These are phyloP conservation scores for Loripinus fragilis DNA, from an alignment of 2,888 invertebrate species.

Conservation along the genomic window DNA sequence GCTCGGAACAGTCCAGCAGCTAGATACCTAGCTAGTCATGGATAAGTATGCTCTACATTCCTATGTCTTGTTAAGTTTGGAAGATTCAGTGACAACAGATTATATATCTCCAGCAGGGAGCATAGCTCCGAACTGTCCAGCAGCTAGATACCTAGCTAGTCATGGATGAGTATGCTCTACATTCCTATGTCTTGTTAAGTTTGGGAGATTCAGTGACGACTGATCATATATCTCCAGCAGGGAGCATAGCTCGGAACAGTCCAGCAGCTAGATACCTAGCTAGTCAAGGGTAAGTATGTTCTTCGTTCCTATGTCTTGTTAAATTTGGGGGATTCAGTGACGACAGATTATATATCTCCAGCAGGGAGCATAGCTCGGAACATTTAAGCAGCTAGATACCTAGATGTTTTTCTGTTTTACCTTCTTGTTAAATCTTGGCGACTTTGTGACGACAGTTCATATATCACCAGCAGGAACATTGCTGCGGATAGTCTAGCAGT, in stretches of 20 bases:
- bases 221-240: conserved; percentile 99
- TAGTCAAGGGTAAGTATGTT: conserved; percentile 87
- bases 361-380: conserved; percentile 98
- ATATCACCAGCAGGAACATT: conserved; percentile 99
- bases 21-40: conserved; percentile 89
- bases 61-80: conserved; percentile 91
- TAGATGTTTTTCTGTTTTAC: conserved; percentile 90
- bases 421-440: conserved; percentile 91
- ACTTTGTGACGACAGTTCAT: conserved; percentile 99
- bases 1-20: conserved; percentile 97
- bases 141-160: conserved; percentile 90
- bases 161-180: conserved; percentile 87
- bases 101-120: conserved; percentile 99
- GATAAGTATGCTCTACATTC: conserved; percentile 88
- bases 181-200: conserved; percentile 92
- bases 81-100: conserved; percentile 98
- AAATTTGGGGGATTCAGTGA: conserved; percentile 95
- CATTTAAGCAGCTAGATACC: conserved; percentile 94
- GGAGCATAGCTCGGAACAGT: conserved; percentile 97
- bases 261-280: conserved; percentile 94
- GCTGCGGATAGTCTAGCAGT: conserved; percentile 97
- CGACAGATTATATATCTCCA: conserved; percentile 99
- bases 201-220: conserved; percentile 97
- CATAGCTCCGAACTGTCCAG: conserved; percentile 97
- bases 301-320: conserved; percentile 93